Percentiles rank a stretch among this genome's conserved stretches.
phyloP scores from a whole-genome alignment of 2,113 vertebrate species.

The Microcebus ravelobensis region DNA sequence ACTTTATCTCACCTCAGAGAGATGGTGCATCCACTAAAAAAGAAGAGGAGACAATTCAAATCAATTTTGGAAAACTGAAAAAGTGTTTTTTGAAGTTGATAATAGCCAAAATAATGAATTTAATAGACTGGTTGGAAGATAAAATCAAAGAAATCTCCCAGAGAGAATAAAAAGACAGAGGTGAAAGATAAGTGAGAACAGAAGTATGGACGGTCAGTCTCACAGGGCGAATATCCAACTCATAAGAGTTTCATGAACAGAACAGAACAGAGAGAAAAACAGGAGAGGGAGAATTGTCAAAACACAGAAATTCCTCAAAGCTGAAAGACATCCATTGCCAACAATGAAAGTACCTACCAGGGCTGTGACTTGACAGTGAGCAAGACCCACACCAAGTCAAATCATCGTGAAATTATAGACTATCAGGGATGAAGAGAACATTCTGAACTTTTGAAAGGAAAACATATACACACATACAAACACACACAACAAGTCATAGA shows the following conservation, averaged over 20 bases:
- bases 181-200: not conserved
- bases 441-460: not conserved
- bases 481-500: not conserved
- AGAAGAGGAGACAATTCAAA: constrained; percentile 32
- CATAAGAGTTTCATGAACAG: not conserved
- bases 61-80: constrained; percentile 23
- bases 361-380: not conserved
- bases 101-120: constrained; percentile 40
- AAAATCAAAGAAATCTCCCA: not conserved
- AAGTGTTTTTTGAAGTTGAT: constrained; percentile 4
- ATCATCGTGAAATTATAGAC: not conserved
- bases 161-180: not conserved
- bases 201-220: not conserved
- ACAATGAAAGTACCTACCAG: not conserved
- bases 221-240: not conserved
- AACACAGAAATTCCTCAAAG: constrained; percentile 8
- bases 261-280: not conserved
- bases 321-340: not conserved
- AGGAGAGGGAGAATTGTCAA: not conserved
- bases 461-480: not conserved
- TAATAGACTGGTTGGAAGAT: not conserved
- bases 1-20: constrained; percentile 12
- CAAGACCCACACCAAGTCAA: not conserved
- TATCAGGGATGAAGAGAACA: not conserved
- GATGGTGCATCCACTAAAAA: not conserved